Evolutionary conservation across 2,888 invertebrate genomes (phyloP), one percentile per base, ranked within the genome.

Genomic region (Caenorhabditis sp.): DNA sequence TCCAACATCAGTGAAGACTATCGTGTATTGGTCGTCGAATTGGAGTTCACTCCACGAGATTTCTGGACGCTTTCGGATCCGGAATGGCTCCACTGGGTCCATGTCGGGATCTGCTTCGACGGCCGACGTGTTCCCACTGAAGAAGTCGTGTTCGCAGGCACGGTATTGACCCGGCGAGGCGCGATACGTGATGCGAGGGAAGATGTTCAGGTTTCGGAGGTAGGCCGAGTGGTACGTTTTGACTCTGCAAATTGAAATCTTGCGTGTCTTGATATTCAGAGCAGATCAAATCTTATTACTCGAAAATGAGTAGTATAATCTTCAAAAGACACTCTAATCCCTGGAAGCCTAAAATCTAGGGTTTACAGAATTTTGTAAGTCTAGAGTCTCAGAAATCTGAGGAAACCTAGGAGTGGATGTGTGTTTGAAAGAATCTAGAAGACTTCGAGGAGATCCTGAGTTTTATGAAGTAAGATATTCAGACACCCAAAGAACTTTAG

Each of bases 121-220:
- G 0, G 75, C 70, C 0, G 84, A 63, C 1, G 83, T 80, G 51
- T 85, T 84, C 10, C 72, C 74, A 16, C 75, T 74, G 24, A 82
- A 81, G 70, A 87, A 91, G 26, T 90, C 87, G 66, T 92, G 92
- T 59, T 92, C 91, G 82, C 92, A 92, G 0, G 90, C 92, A 49
- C 89, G 86, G 73, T 92, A 92, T n/a, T 84, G 73, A 7, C 92
- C 91, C 7, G 89, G 86, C 26, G 85, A 83, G 19, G 87, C 85
- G 26, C 83, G 64, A 69, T 89, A 92, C 19, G 85, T 86, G 54
- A 92, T 84, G 54, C 89, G 66, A 5, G 92, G 92, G 58, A 90
- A 91, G 38, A 92, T 84, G 28, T 79, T 77, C 41, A 92, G 80
- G 69, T 89, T 90, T 22, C 86, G 77, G 47, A 92, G 82, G 70